phyloP scores from a whole-genome alignment of 1,140 invertebrate species.

The Habropoda laboriosa region DNA sequence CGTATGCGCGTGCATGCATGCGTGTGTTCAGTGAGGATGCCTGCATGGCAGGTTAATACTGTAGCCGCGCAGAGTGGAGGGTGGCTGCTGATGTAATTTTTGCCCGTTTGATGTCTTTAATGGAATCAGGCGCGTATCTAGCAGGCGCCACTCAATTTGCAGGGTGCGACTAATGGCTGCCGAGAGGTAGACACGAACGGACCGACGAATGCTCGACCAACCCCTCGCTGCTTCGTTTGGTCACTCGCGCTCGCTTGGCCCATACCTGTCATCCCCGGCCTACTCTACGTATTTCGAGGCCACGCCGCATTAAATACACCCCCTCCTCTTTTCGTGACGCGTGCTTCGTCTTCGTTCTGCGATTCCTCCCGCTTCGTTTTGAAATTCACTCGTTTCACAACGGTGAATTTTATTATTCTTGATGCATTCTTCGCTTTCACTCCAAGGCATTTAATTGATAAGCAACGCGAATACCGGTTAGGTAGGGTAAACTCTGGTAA shows the following conservation, averaged over 20 bases:
- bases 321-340: too few species aligned
- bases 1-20: not conserved
- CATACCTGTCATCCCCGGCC: constrained; percentile 32
- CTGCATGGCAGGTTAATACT: constrained; percentile 76
- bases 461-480: too few species aligned
- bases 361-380: not conserved
- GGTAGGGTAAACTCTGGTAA: too few species aligned
- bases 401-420: not conserved
- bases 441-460: too few species aligned
- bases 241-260: constrained; percentile 39
- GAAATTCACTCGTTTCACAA: not conserved
- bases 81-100: constrained; percentile 81
- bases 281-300: not conserved
- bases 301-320: not conserved
- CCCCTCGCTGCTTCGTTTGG: constrained; percentile 43
- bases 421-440: too few species aligned
- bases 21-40: constrained; percentile 66
- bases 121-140: constrained; percentile 81
- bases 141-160: constrained; percentile 81
- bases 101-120: constrained; percentile 82
- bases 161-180: constrained; percentile 80
- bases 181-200: constrained; percentile 69
- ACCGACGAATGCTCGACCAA: constrained; percentile 60
- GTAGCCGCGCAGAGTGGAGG: constrained; percentile 72
- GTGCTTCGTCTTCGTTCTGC: not conserved